phyloP scores from a whole-genome alignment of 2,113 vertebrate genomes.

The Odontesthes bonariensis region DNA sequence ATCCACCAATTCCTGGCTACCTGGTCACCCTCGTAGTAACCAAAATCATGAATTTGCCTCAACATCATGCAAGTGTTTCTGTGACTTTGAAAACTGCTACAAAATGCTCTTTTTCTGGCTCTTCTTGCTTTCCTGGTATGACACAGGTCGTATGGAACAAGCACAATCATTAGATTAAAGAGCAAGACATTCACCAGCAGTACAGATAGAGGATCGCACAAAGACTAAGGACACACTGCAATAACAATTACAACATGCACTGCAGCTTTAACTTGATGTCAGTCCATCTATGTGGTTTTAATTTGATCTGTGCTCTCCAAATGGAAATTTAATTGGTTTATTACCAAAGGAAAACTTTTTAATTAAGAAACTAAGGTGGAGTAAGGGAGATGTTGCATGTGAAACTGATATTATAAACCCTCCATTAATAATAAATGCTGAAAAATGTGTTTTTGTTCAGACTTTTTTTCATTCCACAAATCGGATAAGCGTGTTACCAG shows the following conservation, averaged over 20 bases:
- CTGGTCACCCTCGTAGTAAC: too few relatives aligned
- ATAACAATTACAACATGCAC: background rate
- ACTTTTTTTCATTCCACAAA: slow-evolving; percentile 38
- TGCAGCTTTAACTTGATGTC: background rate
- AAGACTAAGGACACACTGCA: background rate
- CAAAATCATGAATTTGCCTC: too few relatives aligned
- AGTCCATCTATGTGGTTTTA: background rate
- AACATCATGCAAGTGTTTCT: background rate
- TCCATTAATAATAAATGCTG: slow-evolving; percentile 45
- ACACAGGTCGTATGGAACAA: background rate
- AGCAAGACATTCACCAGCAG: too few relatives aligned
- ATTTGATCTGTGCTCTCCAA: background rate
- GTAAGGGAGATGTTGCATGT: background rate
- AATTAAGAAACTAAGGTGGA: slow-evolving; percentile 23
- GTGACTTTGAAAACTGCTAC: background rate
- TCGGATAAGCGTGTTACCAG: background rate
- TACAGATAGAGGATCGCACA: too few relatives aligned
- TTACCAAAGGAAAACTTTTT: slow-evolving; percentile 25
- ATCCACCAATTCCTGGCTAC: too few relatives aligned
- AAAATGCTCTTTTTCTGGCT: background rate
- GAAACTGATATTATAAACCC: slow-evolving; percentile 28
- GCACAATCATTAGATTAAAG: too few relatives aligned
- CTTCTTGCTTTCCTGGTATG: background rate
- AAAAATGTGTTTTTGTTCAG: slow-evolving; percentile 12
- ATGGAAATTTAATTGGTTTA: too few relatives aligned